Evolutionary conservation across 2,113 vertebrate species (phyloP).

Genomic region (Pterocles gutturalis): DNA sequence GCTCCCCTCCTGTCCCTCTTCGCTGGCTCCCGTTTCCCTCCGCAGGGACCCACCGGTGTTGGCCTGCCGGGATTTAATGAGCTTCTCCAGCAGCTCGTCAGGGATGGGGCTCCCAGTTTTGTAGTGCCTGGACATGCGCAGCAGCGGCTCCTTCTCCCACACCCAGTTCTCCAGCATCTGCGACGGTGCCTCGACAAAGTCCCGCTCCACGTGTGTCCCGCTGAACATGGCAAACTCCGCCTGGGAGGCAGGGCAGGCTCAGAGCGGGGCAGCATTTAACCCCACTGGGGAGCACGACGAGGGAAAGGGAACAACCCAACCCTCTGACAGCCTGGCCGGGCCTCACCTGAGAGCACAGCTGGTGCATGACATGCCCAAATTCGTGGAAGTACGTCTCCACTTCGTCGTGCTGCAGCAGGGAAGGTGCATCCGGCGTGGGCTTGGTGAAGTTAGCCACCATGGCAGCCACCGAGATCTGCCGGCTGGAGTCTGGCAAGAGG

Average conservation of each 20-base stretch:
- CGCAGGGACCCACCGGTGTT: conserved; percentile 84
- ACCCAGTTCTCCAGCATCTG: conserved; percentile 99
- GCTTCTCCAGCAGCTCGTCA: conserved; percentile 88
- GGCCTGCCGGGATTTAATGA: conserved; percentile 93
- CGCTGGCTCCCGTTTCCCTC: background rate
- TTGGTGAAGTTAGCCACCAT: conserved; percentile 99
- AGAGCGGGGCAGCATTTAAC: fast-evolving
- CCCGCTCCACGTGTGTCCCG: conserved; percentile 93
- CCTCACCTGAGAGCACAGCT: conserved; percentile 93
- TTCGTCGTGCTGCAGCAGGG: conserved; percentile 95
- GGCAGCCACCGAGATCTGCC: conserved; percentile 91
- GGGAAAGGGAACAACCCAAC: fast-evolving
- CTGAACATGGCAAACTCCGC: conserved; percentile 97
- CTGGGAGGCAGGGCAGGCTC: conserved; percentile 55
- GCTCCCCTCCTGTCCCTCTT: background rate
- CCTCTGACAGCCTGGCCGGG: fast-evolving
- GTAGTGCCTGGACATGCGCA: conserved; percentile 93
- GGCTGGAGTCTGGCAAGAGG: conserved; percentile 79
- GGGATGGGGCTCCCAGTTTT: conserved; percentile 84
- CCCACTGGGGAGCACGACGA: fast-evolving
- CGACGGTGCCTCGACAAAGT: conserved; percentile 95
- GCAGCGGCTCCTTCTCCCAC: conserved; percentile 93
- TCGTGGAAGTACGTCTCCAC: conserved; percentile 99
- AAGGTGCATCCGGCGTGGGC: conserved; percentile 85
- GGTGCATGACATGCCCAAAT: conserved; percentile 98